Evolutionary conservation across 1,140 invertebrate species (phyloP).

Genomic region (Stegodyphus mimosarum): DNA sequence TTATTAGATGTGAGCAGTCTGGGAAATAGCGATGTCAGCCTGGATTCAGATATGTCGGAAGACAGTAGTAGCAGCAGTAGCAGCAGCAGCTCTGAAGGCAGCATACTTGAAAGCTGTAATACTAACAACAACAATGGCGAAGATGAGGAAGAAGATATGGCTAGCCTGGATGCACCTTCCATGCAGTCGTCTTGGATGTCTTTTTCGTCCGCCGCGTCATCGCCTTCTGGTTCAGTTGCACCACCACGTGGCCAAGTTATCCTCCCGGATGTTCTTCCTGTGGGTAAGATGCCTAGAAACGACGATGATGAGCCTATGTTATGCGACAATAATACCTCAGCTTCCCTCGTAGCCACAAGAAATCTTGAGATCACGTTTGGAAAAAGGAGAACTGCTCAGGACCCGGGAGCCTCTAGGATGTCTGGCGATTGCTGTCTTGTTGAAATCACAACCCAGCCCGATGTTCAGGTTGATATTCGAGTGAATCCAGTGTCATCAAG

Average conservation of each 20-base stretch:
- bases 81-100: constrained; percentile 18
- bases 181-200: constrained; percentile 59
- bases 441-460: constrained; percentile 51
- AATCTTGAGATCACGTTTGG: constrained; percentile 47
- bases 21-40: constrained; percentile 33
- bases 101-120: constrained; percentile 37
- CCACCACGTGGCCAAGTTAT: constrained; percentile 23
- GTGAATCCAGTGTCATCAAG: constrained; percentile 41
- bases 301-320: constrained; percentile 26
- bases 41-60: constrained; percentile 24
- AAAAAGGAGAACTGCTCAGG: constrained; percentile 25
- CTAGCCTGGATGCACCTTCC: constrained; percentile 31
- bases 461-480: constrained; percentile 51
- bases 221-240: constrained; percentile 13
- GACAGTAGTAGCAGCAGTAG: constrained; percentile 43
- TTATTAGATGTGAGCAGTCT: constrained; percentile 55
- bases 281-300: constrained; percentile 41
- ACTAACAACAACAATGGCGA: constrained; percentile 41
- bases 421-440: constrained; percentile 43
- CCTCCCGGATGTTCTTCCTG: constrained; percentile 49
- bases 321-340: constrained; percentile 7
- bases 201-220: constrained; percentile 35
- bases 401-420: constrained; percentile 4
- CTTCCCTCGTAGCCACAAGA: constrained; percentile 25
- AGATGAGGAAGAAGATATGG: constrained; percentile 47